These are phyloP conservation scores for Phrixothrix hirtus DNA, from an alignment of 2,888 invertebrate species.

Conservation along the genomic window DNA sequence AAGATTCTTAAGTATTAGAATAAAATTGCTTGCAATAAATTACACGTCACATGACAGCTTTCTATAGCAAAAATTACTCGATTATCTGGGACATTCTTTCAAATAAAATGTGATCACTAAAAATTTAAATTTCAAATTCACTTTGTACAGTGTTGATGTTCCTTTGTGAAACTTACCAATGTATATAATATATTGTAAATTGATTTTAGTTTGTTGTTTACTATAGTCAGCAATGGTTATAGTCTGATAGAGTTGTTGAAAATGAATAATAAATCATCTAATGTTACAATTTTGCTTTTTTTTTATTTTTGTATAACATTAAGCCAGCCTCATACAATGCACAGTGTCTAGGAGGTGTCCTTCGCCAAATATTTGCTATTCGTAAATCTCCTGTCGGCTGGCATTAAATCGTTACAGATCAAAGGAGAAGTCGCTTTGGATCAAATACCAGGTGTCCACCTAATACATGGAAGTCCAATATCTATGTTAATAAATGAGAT, in stretches of 20 bases:
- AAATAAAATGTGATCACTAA: slow-evolving; percentile 21
- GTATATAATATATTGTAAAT: slow-evolving; percentile 37
- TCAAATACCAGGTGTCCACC: too few species aligned
- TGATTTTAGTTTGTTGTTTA: slow-evolving; percentile 44
- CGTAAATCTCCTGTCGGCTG: too few species aligned
- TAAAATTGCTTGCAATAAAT: slow-evolving; percentile 21
- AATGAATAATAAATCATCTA: slow-evolving; percentile 42
- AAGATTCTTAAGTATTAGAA: slow-evolving; percentile 1
- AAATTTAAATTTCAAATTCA: slow-evolving; percentile 15
- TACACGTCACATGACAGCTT: slow-evolving; percentile 18
- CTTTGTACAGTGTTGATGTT: slow-evolving; percentile 38
- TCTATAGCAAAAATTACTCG: slow-evolving; percentile 7
- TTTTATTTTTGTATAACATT: background rate
- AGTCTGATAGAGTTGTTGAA: slow-evolving; percentile 45
- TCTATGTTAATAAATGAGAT: background rate
- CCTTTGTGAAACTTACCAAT: slow-evolving; percentile 35
- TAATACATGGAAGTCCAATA: background rate
- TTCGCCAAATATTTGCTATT: too few species aligned
- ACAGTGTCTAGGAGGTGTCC: too few species aligned
- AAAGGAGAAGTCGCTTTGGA: too few species aligned
- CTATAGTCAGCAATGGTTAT: slow-evolving; percentile 44
- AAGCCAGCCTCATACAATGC: too few species aligned
- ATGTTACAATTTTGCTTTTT: slow-evolving; percentile 36
- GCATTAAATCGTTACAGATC: too few species aligned
- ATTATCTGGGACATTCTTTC: slow-evolving; percentile 6